Evolutionary conservation across 2,113 vertebrate genomes (phyloP).

Genomic region (Oceanites oceanicus): DNA sequence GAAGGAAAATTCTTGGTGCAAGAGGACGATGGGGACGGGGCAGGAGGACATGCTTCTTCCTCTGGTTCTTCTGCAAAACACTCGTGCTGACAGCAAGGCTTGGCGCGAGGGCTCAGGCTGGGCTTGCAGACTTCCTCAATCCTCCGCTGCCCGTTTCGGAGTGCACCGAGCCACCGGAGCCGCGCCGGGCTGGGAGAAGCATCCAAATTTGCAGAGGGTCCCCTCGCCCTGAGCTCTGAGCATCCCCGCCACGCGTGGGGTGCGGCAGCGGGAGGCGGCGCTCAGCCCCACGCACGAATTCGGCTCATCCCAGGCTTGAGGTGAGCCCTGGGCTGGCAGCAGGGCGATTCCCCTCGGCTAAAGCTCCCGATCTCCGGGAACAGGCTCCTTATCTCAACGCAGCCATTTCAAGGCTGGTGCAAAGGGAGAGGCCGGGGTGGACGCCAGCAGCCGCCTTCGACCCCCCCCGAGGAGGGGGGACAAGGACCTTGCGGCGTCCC

Average conservation of each 20-base stretch:
- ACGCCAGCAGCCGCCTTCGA: background rate
- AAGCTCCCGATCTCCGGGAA: background rate
- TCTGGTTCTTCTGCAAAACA: background rate
- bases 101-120: background rate
- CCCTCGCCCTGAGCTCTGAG: background rate
- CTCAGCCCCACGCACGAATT: background rate
- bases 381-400: constrained; percentile 1
- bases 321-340: background rate
- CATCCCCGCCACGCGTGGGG: rapidly evolving
- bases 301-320: background rate
- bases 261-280: background rate
- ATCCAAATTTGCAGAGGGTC: background rate
- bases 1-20: background rate
- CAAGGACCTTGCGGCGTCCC: background rate
- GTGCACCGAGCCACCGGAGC: rapidly evolving
- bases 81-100: background rate
- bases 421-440: background rate
- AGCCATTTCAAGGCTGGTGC: background rate
- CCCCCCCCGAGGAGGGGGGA: background rate
- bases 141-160: rapidly evolving
- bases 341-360: rapidly evolving
- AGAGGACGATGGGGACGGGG: background rate
- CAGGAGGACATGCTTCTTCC: background rate
- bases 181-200: background rate
- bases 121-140: background rate